Evolutionary conservation across 1,140 invertebrate species (phyloP).

Genomic region (Cardiocondyla obscurior): DNA sequence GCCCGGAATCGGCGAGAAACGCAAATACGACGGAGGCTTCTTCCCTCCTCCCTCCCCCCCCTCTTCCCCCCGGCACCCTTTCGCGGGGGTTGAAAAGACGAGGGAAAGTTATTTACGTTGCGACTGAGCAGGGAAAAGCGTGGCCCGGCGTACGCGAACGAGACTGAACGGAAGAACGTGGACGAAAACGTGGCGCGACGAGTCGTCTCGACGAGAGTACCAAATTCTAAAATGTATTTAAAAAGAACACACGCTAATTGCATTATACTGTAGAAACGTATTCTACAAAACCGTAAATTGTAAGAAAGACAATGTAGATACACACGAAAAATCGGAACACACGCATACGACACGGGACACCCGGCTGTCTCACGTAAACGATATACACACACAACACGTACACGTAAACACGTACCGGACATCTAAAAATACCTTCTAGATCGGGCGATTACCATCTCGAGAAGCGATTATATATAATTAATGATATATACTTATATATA

Average conservation of each 20-base stretch:
- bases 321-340: not conserved
- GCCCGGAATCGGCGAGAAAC: not conserved
- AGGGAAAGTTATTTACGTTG: no score
- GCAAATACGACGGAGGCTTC: not conserved
- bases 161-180: constrained; percentile 57
- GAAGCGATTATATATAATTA: constrained; percentile 74
- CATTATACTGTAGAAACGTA: constrained; percentile 78
- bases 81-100: no score
- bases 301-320: constrained; percentile 68
- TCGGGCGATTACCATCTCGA: constrained; percentile 76
- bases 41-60: no score
- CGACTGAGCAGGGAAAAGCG: no score
- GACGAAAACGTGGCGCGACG: constrained; percentile 68
- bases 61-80: no score
- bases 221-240: constrained; percentile 84
- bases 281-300: constrained; percentile 66
- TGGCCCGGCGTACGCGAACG: constrained; percentile 31
- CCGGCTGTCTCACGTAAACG: not conserved
- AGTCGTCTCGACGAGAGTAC: constrained; percentile 80
- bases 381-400: not conserved
- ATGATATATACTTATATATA: constrained; percentile 59
- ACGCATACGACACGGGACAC: not conserved
- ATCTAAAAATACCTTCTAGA: constrained; percentile 64
- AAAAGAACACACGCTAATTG: constrained; percentile 75
- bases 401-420: not conserved